Conservation (phyloP, 1,140 invertebrate genomes). For the Drosophila micromelanica region DNA sequence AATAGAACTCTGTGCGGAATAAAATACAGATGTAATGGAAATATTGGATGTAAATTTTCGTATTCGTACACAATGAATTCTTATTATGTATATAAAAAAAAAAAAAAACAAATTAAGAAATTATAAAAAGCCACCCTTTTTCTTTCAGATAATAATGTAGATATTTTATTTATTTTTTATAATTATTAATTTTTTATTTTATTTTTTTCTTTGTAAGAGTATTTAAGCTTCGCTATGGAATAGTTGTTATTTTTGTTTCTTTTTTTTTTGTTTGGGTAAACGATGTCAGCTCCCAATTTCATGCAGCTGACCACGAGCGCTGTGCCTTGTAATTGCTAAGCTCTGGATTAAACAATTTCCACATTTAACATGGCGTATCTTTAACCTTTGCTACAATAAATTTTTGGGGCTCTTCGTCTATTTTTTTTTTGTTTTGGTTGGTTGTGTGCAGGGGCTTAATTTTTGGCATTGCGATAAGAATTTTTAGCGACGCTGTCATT, state of each 20-base stretch:
- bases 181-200: too few relatives aligned
- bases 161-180: neutral
- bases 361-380: slow-evolving; percentile 80
- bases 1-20: too few relatives aligned
- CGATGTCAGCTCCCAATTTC: slow-evolving; percentile 70
- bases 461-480: slow-evolving; percentile 71
- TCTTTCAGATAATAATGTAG: too few relatives aligned
- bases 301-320: slow-evolving; percentile 75
- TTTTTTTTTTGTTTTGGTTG: slow-evolving; percentile 13
- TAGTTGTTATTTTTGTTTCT: slow-evolving; percentile 19
- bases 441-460: slow-evolving; percentile 50
- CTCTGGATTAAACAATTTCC: slow-evolving; percentile 80
- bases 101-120: too few relatives aligned
- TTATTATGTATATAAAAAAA: too few relatives aligned
- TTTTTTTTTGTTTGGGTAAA: slow-evolving; percentile 20
- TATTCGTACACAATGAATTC: too few relatives aligned
- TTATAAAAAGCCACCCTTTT: too few relatives aligned
- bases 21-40: too few relatives aligned
- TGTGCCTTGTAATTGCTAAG: slow-evolving; percentile 72
- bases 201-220: slow-evolving; percentile 1
- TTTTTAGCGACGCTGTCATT: slow-evolving; percentile 81
- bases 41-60: too few relatives aligned
- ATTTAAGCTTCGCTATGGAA: neutral
- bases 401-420: slow-evolving; percentile 37
- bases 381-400: slow-evolving; percentile 80